Conservation (phyloP, 2,797 vertebrate species). For the Otus scops region DNA sequence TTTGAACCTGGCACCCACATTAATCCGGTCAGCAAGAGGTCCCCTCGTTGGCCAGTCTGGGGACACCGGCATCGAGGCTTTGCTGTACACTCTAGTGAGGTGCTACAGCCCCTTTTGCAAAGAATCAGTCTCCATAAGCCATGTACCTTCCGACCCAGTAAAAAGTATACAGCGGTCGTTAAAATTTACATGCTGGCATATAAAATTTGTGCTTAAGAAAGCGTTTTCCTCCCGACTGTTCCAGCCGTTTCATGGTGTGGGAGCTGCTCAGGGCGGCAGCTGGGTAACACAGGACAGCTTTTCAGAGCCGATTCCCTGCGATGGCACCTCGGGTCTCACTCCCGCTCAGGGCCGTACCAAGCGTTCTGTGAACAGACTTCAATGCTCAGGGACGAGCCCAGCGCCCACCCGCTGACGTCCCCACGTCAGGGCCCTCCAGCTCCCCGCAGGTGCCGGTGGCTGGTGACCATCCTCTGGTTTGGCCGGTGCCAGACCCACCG, state of each 20-base stretch:
- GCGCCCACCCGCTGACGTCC: rapidly evolving
- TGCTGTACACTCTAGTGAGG: neutral
- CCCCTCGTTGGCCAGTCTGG: neutral
- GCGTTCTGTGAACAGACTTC: rapidly evolving
- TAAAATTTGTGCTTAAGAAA: neutral
- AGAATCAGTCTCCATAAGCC: neutral
- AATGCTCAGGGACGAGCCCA: neutral
- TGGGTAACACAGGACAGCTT: neutral
- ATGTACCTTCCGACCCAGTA: neutral
- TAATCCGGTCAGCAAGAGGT: neutral
- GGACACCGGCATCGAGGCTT: neutral
- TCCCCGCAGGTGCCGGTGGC: neutral
- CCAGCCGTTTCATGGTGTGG: neutral
- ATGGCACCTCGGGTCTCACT: rapidly evolving
- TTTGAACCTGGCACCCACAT: neutral
- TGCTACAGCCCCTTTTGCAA: neutral
- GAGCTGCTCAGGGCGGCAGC: neutral
- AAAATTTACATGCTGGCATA: neutral
- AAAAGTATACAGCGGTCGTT: neutral
- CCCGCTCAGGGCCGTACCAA: rapidly evolving
- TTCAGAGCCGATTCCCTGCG: neutral
- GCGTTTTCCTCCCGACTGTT: neutral
- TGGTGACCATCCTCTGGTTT: neutral
- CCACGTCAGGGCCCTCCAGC: neutral
- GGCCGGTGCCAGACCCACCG: neutral